Conservation (phyloP, 2,797 vertebrate genomes). For the Pantherophis vulpinus region DNA sequence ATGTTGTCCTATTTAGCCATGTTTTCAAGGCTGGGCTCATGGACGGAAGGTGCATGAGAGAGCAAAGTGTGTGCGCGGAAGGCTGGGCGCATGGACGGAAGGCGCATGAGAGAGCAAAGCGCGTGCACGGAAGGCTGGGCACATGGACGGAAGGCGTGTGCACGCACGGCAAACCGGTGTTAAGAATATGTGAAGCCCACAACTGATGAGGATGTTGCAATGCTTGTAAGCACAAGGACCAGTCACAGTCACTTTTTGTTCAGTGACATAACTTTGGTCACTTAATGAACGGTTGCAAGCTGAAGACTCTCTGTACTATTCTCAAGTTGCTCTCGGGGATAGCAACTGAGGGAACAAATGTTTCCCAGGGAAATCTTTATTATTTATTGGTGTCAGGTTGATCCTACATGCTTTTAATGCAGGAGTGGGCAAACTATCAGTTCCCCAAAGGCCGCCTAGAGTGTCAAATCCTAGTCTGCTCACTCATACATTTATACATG, state of each 20-base stretch:
- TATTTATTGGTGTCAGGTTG: neutral
- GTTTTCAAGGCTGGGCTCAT: too few relatives aligned
- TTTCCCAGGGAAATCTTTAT: neutral
- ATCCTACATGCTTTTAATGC: neutral
- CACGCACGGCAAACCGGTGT: rapidly evolving
- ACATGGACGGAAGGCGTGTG: too few relatives aligned
- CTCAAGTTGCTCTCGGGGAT: neutral
- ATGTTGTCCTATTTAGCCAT: too few relatives aligned
- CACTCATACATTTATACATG: neutral
- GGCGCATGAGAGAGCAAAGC: too few relatives aligned
- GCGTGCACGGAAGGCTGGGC: too few relatives aligned
- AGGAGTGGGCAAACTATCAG: neutral
- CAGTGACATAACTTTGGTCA: too few relatives aligned
- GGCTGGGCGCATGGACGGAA: too few relatives aligned
- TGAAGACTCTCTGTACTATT: neutral
- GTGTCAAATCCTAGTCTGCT: neutral
- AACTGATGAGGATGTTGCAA: neutral
- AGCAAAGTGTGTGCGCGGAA: too few relatives aligned
- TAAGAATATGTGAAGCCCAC: too few relatives aligned
- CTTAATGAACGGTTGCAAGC: too few relatives aligned
- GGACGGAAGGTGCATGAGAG: too few relatives aligned
- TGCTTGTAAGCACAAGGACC: neutral
- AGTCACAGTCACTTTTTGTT: too few relatives aligned
- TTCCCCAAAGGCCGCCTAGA: neutral
- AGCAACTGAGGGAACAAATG: neutral